Evolutionary conservation across 2,797 vertebrate genomes (phyloP).

Genomic region (Sarcophilus harrisii): DNA sequence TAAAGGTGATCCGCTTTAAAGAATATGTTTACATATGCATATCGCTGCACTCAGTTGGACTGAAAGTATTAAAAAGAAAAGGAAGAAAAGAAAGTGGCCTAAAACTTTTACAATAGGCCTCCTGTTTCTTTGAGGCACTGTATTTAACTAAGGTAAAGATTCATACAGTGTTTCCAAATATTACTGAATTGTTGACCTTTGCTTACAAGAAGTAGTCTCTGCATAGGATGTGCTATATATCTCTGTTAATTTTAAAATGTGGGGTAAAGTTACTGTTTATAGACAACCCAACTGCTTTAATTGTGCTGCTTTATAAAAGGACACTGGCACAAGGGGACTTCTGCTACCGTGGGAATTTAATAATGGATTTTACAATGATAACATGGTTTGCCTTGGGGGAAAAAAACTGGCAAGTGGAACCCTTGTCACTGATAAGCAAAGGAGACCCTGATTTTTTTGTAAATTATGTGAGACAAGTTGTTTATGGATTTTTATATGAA

Average conservation of each 20-base stretch:
- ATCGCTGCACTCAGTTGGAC: slow-evolving; percentile 93
- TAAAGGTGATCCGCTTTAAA: slow-evolving; percentile 93
- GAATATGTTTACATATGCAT: slow-evolving; percentile 99
- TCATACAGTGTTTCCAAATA: slow-evolving; percentile 86
- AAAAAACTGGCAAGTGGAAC: slow-evolving; percentile 87
- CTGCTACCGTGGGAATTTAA: slow-evolving; percentile 85
- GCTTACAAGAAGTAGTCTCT: slow-evolving; percentile 90
- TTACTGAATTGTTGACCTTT: slow-evolving; percentile 91
- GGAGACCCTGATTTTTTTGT: slow-evolving; percentile 97
- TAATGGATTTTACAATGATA: slow-evolving; percentile 86
- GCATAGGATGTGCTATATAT: slow-evolving; percentile 86
- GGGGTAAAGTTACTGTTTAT: slow-evolving; percentile 90
- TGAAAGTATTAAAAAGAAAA: slow-evolving; percentile 82
- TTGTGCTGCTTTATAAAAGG: slow-evolving; percentile 89
- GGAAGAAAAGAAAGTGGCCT: slow-evolving; percentile 73
- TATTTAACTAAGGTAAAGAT: slow-evolving; percentile 83
- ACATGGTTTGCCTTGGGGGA: slow-evolving; percentile 87
- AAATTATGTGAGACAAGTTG: slow-evolving; percentile 99
- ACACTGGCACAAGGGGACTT: slow-evolving; percentile 87
- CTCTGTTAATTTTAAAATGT: slow-evolving; percentile 89
- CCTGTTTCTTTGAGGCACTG: slow-evolving; percentile 87
- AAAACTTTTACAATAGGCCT: slow-evolving; percentile 85
- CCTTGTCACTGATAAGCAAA: slow-evolving; percentile 92
- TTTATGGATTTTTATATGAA: slow-evolving; percentile 97
- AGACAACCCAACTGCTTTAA: slow-evolving; percentile 87